Conservation (phyloP, 2,797 vertebrate genomes). For the Anomalospiza imberbis region DNA sequence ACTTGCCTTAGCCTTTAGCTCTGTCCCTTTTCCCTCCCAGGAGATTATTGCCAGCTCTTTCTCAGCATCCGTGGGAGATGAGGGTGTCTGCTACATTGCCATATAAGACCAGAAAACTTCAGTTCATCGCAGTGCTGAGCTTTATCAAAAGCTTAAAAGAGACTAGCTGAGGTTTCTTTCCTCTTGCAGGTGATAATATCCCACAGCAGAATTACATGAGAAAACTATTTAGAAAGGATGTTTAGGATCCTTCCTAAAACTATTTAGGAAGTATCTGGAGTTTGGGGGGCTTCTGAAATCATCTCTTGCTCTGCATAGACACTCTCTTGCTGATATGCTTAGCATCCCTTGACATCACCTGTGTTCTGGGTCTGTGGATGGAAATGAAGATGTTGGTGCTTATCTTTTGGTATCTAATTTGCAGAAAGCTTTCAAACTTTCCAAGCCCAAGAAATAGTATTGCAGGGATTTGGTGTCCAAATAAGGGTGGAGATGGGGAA, state of each 20-base stretch:
- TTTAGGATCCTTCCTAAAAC: not conserved
- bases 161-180: not conserved
- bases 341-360: not conserved
- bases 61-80: not conserved
- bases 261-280: not conserved
- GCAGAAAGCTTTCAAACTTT: slow-evolving; percentile 47
- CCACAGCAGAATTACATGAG: not conserved
- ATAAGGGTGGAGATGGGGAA: not conserved
- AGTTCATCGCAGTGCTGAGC: not conserved
- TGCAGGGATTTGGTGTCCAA: not conserved
- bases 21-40: not conserved
- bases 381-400: slow-evolving; percentile 62
- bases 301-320: not conserved
- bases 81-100: not conserved
- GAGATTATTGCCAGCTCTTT: not conserved
- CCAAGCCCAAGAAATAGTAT: not conserved
- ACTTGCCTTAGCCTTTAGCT: not conserved
- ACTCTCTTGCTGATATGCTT: not conserved
- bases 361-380: not conserved
- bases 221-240: not conserved
- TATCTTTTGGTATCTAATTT: slow-evolving; percentile 35
- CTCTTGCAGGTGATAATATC: not conserved
- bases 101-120: not conserved
- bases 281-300: not conserved
- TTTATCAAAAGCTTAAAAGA: not conserved